Conservation (phyloP, 2,797 vertebrate species). For the Chelmon rostratus region DNA sequence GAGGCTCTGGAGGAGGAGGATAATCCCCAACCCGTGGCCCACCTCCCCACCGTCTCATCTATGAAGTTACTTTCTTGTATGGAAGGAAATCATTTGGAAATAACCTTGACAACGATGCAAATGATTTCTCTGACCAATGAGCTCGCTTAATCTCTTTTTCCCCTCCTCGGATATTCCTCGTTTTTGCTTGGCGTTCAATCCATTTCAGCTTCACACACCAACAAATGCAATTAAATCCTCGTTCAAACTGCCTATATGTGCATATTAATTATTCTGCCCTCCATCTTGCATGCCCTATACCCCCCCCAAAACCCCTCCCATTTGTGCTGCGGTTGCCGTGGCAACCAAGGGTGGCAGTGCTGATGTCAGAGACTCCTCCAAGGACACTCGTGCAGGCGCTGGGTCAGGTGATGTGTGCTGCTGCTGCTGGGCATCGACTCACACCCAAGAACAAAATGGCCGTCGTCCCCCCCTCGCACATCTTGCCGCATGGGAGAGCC, state of each 20-base stretch:
- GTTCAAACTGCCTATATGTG: slow-evolving; percentile 67
- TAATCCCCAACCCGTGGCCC: slow-evolving; percentile 28
- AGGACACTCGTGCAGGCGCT: slow-evolving; percentile 78
- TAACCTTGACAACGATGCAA: slow-evolving; percentile 60
- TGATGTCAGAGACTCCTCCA: slow-evolving; percentile 81
- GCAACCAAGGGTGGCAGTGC: slow-evolving; percentile 78
- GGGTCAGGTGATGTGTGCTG: slow-evolving; percentile 66
- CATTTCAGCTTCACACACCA: slow-evolving; percentile 66
- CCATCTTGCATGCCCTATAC: slow-evolving; percentile 57
- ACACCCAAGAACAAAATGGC: slow-evolving; percentile 73
- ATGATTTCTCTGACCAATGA: slow-evolving; percentile 63
- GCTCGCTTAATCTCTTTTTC: slow-evolving; percentile 43
- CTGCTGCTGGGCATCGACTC: slow-evolving; percentile 61
- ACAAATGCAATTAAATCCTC: slow-evolving; percentile 74
- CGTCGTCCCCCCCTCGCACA: not conserved
- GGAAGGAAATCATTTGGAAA: slow-evolving; percentile 54
- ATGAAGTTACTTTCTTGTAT: slow-evolving; percentile 52
- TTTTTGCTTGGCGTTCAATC: slow-evolving; percentile 44
- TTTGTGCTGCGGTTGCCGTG: slow-evolving; percentile 77
- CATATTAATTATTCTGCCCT: slow-evolving; percentile 83
- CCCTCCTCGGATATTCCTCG: slow-evolving; percentile 26
- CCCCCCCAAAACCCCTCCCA: slow-evolving; percentile 22
- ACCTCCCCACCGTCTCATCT: slow-evolving; percentile 43
- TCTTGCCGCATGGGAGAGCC: slow-evolving; percentile 14
- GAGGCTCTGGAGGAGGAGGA: slow-evolving; percentile 28